Conservation (phyloP, 1,140 invertebrate species). For the Lepidotrigona ventralis region DNA sequence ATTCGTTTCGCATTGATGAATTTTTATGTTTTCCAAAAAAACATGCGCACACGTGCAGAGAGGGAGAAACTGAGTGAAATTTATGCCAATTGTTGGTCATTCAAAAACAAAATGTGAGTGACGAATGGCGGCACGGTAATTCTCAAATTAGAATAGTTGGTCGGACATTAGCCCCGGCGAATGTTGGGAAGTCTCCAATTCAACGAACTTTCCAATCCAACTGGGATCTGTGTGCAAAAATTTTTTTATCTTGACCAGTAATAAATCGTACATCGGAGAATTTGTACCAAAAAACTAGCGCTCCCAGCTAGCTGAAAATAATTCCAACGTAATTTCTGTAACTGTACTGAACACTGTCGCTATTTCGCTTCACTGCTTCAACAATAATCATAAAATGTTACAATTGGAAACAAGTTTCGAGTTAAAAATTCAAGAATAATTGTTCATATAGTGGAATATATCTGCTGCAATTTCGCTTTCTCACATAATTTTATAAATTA, state of each 20-base stretch:
- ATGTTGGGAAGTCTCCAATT: constrained; percentile 29
- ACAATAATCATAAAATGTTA: neutral
- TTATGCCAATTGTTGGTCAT: neutral
- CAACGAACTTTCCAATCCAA: neutral
- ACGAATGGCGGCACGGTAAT: neutral
- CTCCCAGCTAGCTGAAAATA: neutral
- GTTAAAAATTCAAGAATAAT: neutral
- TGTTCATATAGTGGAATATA: neutral
- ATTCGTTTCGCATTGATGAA: neutral
- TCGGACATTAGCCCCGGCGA: constrained; percentile 28
- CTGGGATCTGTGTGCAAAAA: neutral
- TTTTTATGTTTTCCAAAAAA: neutral
- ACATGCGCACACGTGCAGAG: too few species aligned
- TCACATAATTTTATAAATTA: neutral
- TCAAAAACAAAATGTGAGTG: neutral
- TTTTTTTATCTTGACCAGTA: neutral
- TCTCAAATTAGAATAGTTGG: constrained; percentile 24
- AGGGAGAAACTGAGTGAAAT: neutral
- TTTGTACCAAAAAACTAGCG: neutral
- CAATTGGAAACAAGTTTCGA: neutral
- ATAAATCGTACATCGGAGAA: neutral
- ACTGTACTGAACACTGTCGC: too few species aligned
- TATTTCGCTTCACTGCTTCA: neutral
- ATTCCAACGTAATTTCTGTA: neutral
- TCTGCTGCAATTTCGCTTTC: neutral